A percentile compares a stretch with the other conserved stretches of the same genome.
Conservation (phyloP, 2,113 vertebrate species). For the Trematomus loennbergii region DNA sequence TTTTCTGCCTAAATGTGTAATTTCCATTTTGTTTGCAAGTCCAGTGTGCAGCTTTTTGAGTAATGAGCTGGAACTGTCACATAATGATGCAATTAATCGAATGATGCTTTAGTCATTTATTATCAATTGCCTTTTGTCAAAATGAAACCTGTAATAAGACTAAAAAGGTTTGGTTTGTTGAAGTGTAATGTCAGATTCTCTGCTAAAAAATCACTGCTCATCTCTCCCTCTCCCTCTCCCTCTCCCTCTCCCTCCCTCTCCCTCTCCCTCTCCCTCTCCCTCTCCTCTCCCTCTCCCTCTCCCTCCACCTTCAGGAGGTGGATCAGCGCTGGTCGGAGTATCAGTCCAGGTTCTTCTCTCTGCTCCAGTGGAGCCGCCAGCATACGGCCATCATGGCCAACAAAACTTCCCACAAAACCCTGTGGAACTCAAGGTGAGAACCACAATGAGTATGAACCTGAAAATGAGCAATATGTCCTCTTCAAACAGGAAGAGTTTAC, state of each 20-base stretch:
- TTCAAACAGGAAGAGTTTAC: conserved; percentile 86
- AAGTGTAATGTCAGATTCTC: background rate
- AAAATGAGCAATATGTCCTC: no score
- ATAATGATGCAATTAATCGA: conserved; percentile 18
- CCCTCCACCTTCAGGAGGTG: conserved; percentile 87
- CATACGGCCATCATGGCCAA: conserved; percentile 93
- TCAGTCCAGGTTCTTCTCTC: conserved; percentile 90
- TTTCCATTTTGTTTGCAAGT: background rate
- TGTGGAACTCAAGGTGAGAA: conserved; percentile 94
- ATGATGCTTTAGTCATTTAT: background rate
- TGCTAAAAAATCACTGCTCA: no score
- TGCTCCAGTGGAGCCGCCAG: conserved; percentile 97
- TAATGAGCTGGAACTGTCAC: conserved; percentile 9
- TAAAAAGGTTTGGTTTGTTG: background rate
- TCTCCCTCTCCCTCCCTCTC: background rate
- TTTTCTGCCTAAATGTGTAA: background rate
- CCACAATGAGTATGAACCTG: no score
- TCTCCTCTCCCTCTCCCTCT: no score
- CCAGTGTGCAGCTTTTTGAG: background rate
- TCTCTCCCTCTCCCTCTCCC: background rate
- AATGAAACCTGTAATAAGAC: background rate
- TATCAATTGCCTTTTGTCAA: background rate
- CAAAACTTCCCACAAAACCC: conserved; percentile 98
- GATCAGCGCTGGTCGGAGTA: conserved; percentile 96
- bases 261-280: no score